phyloP scores from a whole-genome alignment of 1,140 invertebrate species.

The Aphelenchoides fujianensis region DNA sequence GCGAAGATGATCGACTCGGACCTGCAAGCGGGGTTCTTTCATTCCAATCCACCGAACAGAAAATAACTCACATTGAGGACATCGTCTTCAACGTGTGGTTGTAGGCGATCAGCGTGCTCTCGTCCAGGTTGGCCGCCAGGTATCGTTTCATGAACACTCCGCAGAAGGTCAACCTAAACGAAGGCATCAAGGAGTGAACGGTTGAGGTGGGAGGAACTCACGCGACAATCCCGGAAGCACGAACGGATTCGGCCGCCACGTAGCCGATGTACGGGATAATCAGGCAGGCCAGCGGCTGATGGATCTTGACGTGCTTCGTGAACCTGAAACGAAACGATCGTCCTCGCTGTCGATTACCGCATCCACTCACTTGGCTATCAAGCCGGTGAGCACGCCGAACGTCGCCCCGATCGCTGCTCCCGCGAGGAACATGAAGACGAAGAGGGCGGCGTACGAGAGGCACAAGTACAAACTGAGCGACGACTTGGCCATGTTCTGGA shows the following conservation, averaged over 20 bases:
- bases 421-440: constrained; percentile 1
- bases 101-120: constrained; percentile 92
- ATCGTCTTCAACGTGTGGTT: constrained; percentile 78
- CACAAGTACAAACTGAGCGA: background rate
- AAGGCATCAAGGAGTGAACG: background rate
- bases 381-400: constrained; percentile 16
- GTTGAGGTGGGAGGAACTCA: background rate
- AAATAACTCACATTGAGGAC: constrained; percentile 65
- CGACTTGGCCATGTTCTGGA: background rate
- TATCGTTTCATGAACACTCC: constrained; percentile 99
- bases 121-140: constrained; percentile 93
- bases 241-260: constrained; percentile 11
- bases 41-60: constrained; percentile 90
- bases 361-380: constrained; percentile 22
- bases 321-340: constrained; percentile 12
- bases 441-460: background rate
- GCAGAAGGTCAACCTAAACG: constrained; percentile 84
- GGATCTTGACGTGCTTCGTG: constrained; percentile 18
- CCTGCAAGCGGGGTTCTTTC: constrained; percentile 74
- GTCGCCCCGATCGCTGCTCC: constrained; percentile 15
- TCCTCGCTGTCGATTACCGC: no score
- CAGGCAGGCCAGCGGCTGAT: constrained; percentile 24
- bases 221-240: constrained; percentile 31
- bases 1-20: constrained; percentile 98
- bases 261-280: constrained; percentile 28